These are phyloP conservation scores for Teleogryllus oceanicus DNA, from an alignment of 2,888 invertebrate genomes.

Conservation along the genomic window DNA sequence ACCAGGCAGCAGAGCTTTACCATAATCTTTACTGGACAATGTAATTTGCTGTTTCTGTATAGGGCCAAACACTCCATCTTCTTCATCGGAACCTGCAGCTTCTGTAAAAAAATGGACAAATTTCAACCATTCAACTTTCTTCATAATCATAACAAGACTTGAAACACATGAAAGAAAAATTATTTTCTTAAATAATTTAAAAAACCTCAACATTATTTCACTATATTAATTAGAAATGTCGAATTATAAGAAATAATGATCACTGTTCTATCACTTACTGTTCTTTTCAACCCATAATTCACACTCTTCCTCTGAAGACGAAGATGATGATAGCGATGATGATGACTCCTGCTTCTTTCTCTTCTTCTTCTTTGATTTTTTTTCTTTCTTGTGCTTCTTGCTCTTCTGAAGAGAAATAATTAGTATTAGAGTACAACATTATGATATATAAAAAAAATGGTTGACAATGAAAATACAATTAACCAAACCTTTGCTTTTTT, in stretches of 20 bases:
- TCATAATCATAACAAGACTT: too few species aligned
- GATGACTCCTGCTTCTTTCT: slow-evolving; percentile 52
- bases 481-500: slow-evolving; percentile 48
- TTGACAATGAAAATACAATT: neutral
- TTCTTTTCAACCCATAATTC: slow-evolving; percentile 21
- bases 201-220: too few species aligned
- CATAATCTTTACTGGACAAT: slow-evolving; percentile 76
- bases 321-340: slow-evolving; percentile 39
- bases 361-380: slow-evolving; percentile 56
- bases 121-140: too few species aligned
- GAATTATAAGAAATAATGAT: too few species aligned
- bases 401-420: slow-evolving; percentile 24
- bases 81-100: slow-evolving; percentile 50
- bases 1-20: slow-evolving; percentile 90
- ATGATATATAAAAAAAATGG: neutral
- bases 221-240: too few species aligned
- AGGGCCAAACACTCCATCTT: slow-evolving; percentile 62
- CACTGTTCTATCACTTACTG: neutral
- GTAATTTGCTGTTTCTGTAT: slow-evolving; percentile 67
- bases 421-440: neutral
- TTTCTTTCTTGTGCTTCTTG: slow-evolving; percentile 42
- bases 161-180: too few species aligned
- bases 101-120: slow-evolving; percentile 26
- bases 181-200: too few species aligned
- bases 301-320: slow-evolving; percentile 41